These are phyloP conservation scores for Bombus sibiricus DNA, from an alignment of 1,140 invertebrate species.

Conservation along the genomic window DNA sequence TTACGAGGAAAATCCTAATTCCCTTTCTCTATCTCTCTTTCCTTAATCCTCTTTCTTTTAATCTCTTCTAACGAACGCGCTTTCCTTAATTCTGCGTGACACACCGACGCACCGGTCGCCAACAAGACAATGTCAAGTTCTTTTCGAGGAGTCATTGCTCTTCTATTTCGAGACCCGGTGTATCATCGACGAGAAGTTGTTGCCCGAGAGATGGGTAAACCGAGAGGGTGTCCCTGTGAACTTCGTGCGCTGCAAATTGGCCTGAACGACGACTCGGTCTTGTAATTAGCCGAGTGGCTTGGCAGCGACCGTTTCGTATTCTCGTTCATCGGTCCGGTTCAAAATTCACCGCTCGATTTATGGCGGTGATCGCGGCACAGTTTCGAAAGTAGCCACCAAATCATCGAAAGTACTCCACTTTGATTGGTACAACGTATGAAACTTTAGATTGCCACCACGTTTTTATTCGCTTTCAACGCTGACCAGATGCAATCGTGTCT, in stretches of 20 bases:
- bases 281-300: conserved; percentile 9
- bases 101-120: too few species aligned
- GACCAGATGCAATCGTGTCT: neutral
- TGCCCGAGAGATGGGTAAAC: conserved; percentile 25
- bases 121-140: conserved; percentile 64
- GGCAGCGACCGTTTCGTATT: neutral
- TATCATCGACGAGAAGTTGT: conserved; percentile 42
- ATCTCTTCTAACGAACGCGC: neutral
- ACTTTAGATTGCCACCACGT: neutral
- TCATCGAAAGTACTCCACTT: neutral
- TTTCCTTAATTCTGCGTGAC: neutral
- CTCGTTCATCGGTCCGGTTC: neutral
- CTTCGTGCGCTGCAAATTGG: conserved; percentile 14
- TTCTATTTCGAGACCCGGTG: conserved; percentile 59
- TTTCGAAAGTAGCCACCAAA: neutral
- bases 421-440: neutral
- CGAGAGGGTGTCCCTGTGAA: neutral
- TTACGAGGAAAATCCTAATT: neutral
- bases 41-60: neutral
- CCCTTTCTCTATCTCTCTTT: neutral
- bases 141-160: conserved; percentile 55
- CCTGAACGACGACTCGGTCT: neutral
- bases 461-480: neutral
- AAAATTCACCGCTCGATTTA: neutral
- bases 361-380: neutral